phyloP scores from a whole-genome alignment of 2,113 vertebrate genomes.

The Xiphophorus maculatus region DNA sequence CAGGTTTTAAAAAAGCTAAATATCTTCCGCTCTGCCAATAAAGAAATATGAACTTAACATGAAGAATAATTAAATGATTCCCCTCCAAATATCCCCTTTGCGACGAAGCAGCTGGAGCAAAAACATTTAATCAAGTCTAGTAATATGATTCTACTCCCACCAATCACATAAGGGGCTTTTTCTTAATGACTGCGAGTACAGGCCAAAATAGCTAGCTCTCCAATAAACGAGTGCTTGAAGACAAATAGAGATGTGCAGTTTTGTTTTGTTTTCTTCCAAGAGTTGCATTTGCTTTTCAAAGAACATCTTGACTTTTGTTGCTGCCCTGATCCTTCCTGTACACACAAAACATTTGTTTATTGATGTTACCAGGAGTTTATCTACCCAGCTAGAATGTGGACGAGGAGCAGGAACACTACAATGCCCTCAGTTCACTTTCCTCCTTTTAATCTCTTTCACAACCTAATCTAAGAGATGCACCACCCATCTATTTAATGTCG shows the following conservation, averaged over 20 bases:
- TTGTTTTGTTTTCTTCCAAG: not conserved
- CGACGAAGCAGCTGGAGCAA: conserved; percentile 17
- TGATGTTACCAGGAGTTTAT: not conserved
- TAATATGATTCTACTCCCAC: not conserved
- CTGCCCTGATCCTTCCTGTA: not conserved
- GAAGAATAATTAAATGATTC: not conserved
- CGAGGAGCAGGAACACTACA: not conserved
- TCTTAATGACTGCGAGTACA: conserved; percentile 23
- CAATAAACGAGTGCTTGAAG: not conserved
- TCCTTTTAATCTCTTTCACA: not conserved
- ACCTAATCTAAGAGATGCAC: not conserved
- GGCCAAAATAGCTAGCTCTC: conserved; percentile 9
- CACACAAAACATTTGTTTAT: not conserved
- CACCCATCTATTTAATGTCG: not conserved
- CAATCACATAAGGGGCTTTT: not conserved
- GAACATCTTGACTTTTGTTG: too few relatives aligned
- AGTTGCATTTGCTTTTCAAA: conserved; percentile 3
- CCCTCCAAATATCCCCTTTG: not conserved
- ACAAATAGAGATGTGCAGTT: not conserved
- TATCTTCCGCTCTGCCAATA: not conserved
- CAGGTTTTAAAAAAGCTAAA: not conserved
- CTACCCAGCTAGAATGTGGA: too few relatives aligned
- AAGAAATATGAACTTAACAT: not conserved
- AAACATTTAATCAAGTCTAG: not conserved
- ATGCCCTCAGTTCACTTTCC: not conserved